Percentiles rank a stretch among this genome's conserved stretches.
phyloP scores from a whole-genome alignment of 2,113 vertebrate species.

The Saguinus imperator region DNA sequence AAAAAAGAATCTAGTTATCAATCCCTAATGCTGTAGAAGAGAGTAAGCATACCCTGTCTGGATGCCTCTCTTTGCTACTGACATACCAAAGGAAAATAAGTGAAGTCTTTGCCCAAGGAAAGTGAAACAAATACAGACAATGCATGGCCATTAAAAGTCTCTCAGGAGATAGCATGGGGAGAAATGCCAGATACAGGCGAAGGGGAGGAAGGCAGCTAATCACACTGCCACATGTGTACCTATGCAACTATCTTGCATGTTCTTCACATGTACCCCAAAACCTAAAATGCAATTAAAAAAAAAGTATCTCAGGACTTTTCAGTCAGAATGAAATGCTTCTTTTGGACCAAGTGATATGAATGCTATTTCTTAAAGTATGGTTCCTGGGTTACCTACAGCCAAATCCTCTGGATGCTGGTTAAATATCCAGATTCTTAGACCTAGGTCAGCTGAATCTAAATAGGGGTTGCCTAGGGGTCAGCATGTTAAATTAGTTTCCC shows the following conservation, averaged over 20 bases:
- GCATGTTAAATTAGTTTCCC: neutral
- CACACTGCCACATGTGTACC: too few relatives aligned
- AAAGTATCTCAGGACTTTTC: neutral
- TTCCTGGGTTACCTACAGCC: neutral
- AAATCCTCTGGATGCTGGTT: neutral
- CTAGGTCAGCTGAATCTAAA: neutral
- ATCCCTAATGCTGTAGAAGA: neutral
- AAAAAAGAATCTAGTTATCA: neutral
- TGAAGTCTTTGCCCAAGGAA: neutral
- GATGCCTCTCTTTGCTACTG: neutral
- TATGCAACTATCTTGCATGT: too few relatives aligned
- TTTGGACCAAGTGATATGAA: neutral
- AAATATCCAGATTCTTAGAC: neutral
- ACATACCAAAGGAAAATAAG: neutral
- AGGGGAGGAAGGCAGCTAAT: too few relatives aligned
- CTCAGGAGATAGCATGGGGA: neutral
- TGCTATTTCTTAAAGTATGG: neutral
- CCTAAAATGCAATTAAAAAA: too few relatives aligned
- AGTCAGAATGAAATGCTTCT: neutral
- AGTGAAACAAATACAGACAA: neutral
- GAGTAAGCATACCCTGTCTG: neutral
- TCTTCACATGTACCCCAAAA: too few relatives aligned
- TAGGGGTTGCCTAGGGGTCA: neutral
- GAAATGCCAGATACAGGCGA: too few relatives aligned
- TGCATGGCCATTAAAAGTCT: neutral